Evolutionary conservation across 2,888 invertebrate species (phyloP).

Genomic region (Protodeltote pygarga): DNA sequence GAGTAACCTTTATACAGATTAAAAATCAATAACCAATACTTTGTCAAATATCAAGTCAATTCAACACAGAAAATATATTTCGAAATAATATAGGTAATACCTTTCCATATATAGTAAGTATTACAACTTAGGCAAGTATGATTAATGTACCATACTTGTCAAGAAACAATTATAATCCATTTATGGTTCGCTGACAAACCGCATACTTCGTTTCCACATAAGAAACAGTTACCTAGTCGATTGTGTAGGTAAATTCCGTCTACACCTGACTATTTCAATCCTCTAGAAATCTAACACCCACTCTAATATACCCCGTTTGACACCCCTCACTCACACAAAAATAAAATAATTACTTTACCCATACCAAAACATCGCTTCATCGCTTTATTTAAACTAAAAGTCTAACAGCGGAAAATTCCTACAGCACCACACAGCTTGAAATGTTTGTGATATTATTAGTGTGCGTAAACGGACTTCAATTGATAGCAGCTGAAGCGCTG

Average conservation of each 20-base stretch:
- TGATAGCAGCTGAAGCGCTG: constrained; percentile 11
- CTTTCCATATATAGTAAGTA: constrained; percentile 23
- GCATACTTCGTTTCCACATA: constrained; percentile 25
- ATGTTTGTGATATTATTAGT: constrained; percentile 14
- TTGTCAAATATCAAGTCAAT: too few species aligned
- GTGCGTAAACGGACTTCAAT: constrained; percentile 1
- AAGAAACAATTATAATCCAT: constrained; percentile 28
- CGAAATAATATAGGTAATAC: too few species aligned
- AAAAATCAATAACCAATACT: too few species aligned
- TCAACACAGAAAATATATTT: too few species aligned
- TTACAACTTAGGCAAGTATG: constrained; percentile 18
- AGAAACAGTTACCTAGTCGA: constrained; percentile 5
- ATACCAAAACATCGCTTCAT: constrained; percentile 17
- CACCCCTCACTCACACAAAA: constrained; percentile 18
- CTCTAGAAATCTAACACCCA: constrained; percentile 13
- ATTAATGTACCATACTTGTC: constrained; percentile 26
- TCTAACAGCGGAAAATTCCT: constrained; percentile 30
- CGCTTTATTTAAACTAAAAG: constrained; percentile 18
- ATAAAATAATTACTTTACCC: background rate
- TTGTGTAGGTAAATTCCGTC: constrained; percentile 28
- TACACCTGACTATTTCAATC: constrained; percentile 7
- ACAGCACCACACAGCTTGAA: constrained; percentile 36
- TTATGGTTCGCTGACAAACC: constrained; percentile 19
- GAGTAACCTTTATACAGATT: too few species aligned
- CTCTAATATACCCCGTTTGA: constrained; percentile 6